Percentiles rank a stretch among this genome's conserved stretches.
These are phyloP conservation scores for Aleiodes testaceus DNA, from an alignment of 2,888 invertebrate species.

Conservation along the genomic window DNA sequence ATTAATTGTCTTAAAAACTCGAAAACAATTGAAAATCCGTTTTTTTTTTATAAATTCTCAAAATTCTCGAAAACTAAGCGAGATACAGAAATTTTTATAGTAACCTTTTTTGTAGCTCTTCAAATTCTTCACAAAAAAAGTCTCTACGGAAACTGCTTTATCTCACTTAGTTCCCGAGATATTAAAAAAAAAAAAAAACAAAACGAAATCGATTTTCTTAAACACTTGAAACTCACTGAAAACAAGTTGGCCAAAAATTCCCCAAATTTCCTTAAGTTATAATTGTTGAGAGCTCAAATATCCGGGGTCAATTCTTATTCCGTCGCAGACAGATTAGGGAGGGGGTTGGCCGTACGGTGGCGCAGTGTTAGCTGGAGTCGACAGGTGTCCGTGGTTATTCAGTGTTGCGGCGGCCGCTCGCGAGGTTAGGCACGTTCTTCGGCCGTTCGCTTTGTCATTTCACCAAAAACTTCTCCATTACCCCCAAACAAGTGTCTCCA, in stretches of 20 bases:
- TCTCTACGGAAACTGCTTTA: no score
- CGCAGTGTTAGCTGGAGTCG: constrained; percentile 65
- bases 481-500: neutral
- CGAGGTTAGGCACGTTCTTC: constrained; percentile 65
- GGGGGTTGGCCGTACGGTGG: constrained; percentile 60
- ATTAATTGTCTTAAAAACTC: no score
- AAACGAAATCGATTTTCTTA: no score
- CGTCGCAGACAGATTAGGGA: constrained; percentile 43
- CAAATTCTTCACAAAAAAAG: no score
- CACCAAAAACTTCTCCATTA: neutral
- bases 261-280: neutral
- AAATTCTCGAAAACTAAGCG: no score
- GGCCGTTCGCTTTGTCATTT: constrained; percentile 52
- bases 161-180: neutral
- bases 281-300: constrained; percentile 1
- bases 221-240: no score
- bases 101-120: no score
- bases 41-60: no score
- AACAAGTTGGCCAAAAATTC: no score
- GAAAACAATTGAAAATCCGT: no score
- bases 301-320: constrained; percentile 12
- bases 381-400: constrained; percentile 70
- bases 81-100: no score
- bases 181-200: no score
- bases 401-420: constrained; percentile 72